Evolutionary conservation across 2,797 vertebrate genomes (phyloP).

Genomic region (Myioborus melanocephalus): DNA sequence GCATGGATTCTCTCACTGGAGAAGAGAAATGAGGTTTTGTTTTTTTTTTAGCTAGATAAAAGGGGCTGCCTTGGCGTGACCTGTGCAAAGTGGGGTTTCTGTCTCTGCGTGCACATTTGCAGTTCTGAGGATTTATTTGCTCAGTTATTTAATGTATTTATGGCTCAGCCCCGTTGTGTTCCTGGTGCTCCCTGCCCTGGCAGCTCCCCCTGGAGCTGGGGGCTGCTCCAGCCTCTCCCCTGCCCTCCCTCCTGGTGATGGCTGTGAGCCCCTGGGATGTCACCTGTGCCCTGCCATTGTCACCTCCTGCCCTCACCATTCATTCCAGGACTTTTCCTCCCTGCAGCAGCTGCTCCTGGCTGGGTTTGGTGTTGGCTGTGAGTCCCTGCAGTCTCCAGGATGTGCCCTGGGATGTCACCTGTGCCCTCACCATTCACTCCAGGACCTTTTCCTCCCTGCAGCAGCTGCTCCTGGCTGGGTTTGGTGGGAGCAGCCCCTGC

Average conservation of each 20-base stretch:
- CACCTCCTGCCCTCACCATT: background rate
- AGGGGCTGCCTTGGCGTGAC: background rate
- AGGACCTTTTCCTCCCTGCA: background rate
- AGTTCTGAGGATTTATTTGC: background rate
- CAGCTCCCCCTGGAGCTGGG: background rate
- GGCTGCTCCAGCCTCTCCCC: background rate
- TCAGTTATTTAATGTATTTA: background rate
- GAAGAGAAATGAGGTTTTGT: background rate
- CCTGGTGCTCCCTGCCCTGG: background rate
- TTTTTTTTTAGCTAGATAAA: background rate
- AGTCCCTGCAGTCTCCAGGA: too few species aligned
- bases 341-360: background rate
- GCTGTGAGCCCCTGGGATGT: background rate
- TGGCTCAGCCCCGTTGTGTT: background rate
- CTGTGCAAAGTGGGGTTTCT: background rate
- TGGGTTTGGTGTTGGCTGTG: background rate
- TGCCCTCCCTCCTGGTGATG: rapidly evolving
- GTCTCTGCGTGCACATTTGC: background rate
- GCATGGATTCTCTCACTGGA: background rate
- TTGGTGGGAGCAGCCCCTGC: background rate
- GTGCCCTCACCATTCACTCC: too few species aligned
- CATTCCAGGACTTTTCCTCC: background rate
- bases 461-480: background rate
- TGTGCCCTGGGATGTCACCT: too few species aligned
- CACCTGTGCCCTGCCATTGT: background rate